These are phyloP conservation scores for Chromoteleia sp. DNA, from an alignment of 2,888 invertebrate genomes.

Conservation along the genomic window DNA sequence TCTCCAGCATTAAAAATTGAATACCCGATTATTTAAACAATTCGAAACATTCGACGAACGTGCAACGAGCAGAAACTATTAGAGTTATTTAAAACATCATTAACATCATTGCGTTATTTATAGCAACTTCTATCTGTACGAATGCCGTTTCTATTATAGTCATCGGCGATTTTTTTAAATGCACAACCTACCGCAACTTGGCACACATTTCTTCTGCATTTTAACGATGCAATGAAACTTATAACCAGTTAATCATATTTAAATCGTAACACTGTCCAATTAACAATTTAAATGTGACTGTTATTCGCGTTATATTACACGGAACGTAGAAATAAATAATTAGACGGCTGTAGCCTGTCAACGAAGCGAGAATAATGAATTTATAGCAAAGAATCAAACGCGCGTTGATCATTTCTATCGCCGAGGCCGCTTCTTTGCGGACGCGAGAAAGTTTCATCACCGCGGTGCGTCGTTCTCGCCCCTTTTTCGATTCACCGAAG, in stretches of 20 bases:
- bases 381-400: conserved; percentile 53
- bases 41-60: background rate
- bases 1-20: background rate
- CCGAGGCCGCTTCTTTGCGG: conserved; percentile 38
- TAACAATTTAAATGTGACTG: conserved; percentile 45
- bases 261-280: conserved; percentile 36
- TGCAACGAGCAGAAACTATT: background rate
- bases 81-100: background rate
- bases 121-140: background rate
- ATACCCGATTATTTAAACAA: too few relatives aligned
- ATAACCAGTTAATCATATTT: conserved; percentile 34
- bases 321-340: conserved; percentile 28
- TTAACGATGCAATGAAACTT: conserved; percentile 18
- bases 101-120: conserved; percentile 16
- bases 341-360: conserved; percentile 40
- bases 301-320: conserved; percentile 43
- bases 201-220: conserved; percentile 5
- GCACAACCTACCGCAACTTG: background rate
- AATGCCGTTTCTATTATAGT: conserved; percentile 17
- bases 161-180: conserved; percentile 1
- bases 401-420: conserved; percentile 58
- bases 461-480: conserved; percentile 34
- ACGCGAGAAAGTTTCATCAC: conserved; percentile 60
- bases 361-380: conserved; percentile 43
- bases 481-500: conserved; percentile 66